Percentiles rank a stretch among this genome's conserved stretches.
These are phyloP conservation scores for Pagetopsis macropterus DNA, from an alignment of 2,797 vertebrate genomes.

Conservation along the genomic window DNA sequence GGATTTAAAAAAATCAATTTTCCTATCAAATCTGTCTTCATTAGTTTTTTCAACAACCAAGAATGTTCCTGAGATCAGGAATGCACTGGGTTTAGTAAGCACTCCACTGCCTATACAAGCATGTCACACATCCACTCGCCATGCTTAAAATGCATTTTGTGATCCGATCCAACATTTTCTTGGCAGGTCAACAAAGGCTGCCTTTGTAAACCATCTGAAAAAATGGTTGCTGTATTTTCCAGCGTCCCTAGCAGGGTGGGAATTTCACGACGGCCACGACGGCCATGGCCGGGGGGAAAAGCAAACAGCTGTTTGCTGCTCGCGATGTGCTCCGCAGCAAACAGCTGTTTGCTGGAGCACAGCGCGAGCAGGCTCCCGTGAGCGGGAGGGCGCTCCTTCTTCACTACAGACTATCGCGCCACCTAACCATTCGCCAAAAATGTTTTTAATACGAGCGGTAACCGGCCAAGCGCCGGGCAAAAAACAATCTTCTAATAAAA, in stretches of 20 bases:
- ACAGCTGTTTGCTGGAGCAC: too few species aligned
- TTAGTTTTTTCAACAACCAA: conserved; percentile 18
- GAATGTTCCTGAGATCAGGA: conserved; percentile 48
- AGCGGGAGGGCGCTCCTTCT: too few species aligned
- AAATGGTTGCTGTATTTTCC: conserved; percentile 73
- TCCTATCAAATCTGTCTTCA: conserved; percentile 57
- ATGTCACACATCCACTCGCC: conserved; percentile 61
- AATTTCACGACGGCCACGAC: too few species aligned
- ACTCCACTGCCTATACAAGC: conserved; percentile 54
- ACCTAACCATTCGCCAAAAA: too few species aligned
- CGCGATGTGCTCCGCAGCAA: too few species aligned
- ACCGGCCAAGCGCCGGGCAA: too few species aligned
- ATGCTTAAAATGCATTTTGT: conserved; percentile 59
- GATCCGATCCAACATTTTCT: conserved; percentile 64
- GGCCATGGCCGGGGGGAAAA: too few species aligned
- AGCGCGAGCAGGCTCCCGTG: too few species aligned
- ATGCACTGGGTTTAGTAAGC: conserved; percentile 49
- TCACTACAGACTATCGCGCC: too few species aligned
- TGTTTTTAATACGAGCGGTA: too few species aligned
- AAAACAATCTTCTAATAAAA: too few species aligned
- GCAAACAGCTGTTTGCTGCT: too few species aligned
- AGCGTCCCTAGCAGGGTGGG: conserved; percentile 58
- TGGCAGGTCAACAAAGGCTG: conserved; percentile 68
- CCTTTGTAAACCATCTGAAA: conserved; percentile 68
- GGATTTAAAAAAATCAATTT: conserved; percentile 55